These are phyloP conservation scores for Cosmopolites sordidus DNA, from an alignment of 2,888 invertebrate genomes.

Conservation along the genomic window DNA sequence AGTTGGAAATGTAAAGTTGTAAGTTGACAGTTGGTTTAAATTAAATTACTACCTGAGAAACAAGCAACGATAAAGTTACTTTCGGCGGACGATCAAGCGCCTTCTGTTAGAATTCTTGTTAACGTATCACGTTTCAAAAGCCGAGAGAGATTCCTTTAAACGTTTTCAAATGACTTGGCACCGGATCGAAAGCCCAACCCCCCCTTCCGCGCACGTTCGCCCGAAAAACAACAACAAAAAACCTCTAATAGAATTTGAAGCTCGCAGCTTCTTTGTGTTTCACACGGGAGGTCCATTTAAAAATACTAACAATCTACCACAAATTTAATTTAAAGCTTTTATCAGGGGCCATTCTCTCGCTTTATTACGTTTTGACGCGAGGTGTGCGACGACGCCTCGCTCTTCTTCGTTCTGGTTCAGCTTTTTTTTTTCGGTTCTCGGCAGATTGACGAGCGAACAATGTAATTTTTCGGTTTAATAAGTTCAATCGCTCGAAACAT, in stretches of 20 bases:
- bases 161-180: not conserved
- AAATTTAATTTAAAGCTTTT: constrained; percentile 25
- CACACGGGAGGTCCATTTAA: constrained; percentile 22
- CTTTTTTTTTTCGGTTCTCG: constrained; percentile 12
- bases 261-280: constrained; percentile 7
- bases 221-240: not conserved
- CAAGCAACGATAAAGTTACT: no score
- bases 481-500: constrained; percentile 29
- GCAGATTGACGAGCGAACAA: constrained; percentile 35
- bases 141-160: no score
- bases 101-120: not conserved
- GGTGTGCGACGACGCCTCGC: constrained; percentile 4
- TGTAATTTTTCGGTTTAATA: constrained; percentile 47
- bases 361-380: constrained; percentile 25
- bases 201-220: not conserved
- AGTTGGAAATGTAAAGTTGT: no score
- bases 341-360: constrained; percentile 21
- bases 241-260: constrained; percentile 5
- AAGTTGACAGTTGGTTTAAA: no score
- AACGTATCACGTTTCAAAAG: not conserved
- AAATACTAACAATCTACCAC: constrained; percentile 27
- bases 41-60: no score
- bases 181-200: no score
- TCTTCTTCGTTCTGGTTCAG: not conserved
- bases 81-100: no score